These are phyloP conservation scores for Amblyopsis hoosieri DNA, from an alignment of 2,797 vertebrate genomes.

Conservation along the genomic window DNA sequence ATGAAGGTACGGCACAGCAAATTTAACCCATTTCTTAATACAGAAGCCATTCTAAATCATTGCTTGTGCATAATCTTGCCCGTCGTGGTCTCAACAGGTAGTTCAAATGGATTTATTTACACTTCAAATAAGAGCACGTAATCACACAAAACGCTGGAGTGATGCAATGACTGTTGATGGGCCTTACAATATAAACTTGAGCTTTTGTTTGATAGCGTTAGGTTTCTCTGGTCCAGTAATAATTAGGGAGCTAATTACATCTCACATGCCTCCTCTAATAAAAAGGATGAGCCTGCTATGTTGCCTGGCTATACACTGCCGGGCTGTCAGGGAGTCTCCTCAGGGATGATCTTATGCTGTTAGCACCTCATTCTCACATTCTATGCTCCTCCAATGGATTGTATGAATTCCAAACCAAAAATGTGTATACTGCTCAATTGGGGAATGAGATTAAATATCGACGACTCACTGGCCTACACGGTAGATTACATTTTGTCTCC, in stretches of 20 bases:
- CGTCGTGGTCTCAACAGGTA: too few relatives aligned
- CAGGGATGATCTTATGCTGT: slow-evolving; percentile 52
- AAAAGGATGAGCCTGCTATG: slow-evolving; percentile 56
- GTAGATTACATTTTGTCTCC: not conserved
- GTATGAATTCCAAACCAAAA: slow-evolving; percentile 27
- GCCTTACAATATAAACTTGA: too few relatives aligned
- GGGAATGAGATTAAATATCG: not conserved
- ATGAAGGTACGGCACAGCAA: too few relatives aligned
- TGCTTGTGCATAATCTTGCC: too few relatives aligned
- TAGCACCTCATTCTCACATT: slow-evolving; percentile 55
- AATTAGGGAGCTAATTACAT: slow-evolving; percentile 5
- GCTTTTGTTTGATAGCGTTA: slow-evolving; percentile 1
- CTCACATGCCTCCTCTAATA: slow-evolving; percentile 54
- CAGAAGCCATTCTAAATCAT: too few relatives aligned
- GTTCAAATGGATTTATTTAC: too few relatives aligned
- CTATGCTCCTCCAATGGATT: slow-evolving; percentile 9
- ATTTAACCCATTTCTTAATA: too few relatives aligned
- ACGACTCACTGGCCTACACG: not conserved
- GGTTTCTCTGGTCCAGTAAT: not conserved
- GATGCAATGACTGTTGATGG: too few relatives aligned
- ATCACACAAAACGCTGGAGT: too few relatives aligned
- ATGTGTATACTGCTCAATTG: slow-evolving; percentile 2
- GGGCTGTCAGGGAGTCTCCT: slow-evolving; percentile 39
- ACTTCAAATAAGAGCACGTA: too few relatives aligned
- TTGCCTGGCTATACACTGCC: slow-evolving; percentile 48